Percentiles rank a stretch among this genome's conserved stretches.
Conservation (phyloP, 64 coral and sea anemone genomes). For the Actinia tenebrosa region DNA sequence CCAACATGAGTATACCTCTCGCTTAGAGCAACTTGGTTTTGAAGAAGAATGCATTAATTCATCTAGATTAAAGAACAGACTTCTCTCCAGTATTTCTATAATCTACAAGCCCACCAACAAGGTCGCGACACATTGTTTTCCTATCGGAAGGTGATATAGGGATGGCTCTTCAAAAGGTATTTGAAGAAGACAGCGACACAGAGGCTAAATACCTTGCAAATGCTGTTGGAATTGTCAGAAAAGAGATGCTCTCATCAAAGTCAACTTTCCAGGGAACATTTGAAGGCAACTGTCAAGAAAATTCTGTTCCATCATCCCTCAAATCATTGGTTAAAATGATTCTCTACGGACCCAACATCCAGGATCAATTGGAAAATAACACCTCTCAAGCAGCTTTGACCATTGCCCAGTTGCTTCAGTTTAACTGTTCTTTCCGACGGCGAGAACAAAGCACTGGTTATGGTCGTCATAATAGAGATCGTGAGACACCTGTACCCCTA, state of each 20-base stretch:
- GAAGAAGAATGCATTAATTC: not conserved
- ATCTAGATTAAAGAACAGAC: conserved; percentile 3
- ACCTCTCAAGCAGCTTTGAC: conserved; percentile 22
- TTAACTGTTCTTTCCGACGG: not conserved
- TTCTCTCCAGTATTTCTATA: not conserved
- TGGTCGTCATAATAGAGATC: too few species aligned
- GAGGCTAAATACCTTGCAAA: too few species aligned
- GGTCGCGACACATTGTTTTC: not conserved
- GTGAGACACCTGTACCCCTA: conserved; percentile 46
- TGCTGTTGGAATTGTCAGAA: not conserved
- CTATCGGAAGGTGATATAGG: not conserved
- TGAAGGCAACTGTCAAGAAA: conserved; percentile 11
- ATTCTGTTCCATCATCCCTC: conserved; percentile 19
- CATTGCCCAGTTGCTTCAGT: conserved; percentile 39
- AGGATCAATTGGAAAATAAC: conserved; percentile 3
- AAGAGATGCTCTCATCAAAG: conserved; percentile 32
- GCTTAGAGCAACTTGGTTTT: conserved; percentile 3
- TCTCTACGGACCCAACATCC: conserved; percentile 36
- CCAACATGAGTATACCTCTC: not conserved
- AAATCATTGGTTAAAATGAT: conserved; percentile 38
- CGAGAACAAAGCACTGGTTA: too few species aligned
- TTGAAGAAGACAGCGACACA: too few species aligned
- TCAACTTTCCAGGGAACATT: conserved; percentile 29
- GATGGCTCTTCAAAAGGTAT: conserved; percentile 9
- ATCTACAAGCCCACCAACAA: conserved; percentile 1